These are phyloP conservation scores for Carlito syrichta DNA, from an alignment of 2,113 vertebrate genomes.

Conservation along the genomic window DNA sequence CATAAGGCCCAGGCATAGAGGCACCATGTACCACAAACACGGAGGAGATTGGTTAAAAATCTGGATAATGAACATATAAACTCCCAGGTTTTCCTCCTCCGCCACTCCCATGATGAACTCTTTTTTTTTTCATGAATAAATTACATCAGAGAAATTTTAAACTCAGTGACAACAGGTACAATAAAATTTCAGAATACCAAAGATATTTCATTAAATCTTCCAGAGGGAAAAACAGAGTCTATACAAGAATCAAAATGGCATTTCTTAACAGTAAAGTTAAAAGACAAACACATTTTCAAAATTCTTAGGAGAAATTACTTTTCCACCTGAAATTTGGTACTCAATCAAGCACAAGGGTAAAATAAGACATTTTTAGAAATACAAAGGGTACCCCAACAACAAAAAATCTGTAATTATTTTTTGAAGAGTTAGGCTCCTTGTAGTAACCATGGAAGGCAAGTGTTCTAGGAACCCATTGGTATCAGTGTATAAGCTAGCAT, in stretches of 20 bases:
- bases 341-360: background rate
- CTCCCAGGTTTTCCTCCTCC: background rate
- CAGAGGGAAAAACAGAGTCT: background rate
- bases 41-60: background rate
- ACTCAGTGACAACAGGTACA: background rate
- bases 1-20: background rate
- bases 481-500: too few species aligned
- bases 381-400: too few species aligned
- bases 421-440: too few species aligned
- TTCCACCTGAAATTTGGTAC: background rate
- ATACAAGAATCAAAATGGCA: background rate
- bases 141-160: background rate
- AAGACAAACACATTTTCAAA: background rate
- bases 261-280: background rate
- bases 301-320: background rate
- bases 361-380: background rate
- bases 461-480: too few species aligned
- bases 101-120: background rate
- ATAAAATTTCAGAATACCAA: background rate
- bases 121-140: background rate
- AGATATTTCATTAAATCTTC: background rate
- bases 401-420: too few species aligned
- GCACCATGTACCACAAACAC: background rate
- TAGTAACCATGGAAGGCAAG: too few species aligned
- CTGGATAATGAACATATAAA: background rate